Conservation (phyloP, 2,113 vertebrate species). For the Rhea americana region DNA sequence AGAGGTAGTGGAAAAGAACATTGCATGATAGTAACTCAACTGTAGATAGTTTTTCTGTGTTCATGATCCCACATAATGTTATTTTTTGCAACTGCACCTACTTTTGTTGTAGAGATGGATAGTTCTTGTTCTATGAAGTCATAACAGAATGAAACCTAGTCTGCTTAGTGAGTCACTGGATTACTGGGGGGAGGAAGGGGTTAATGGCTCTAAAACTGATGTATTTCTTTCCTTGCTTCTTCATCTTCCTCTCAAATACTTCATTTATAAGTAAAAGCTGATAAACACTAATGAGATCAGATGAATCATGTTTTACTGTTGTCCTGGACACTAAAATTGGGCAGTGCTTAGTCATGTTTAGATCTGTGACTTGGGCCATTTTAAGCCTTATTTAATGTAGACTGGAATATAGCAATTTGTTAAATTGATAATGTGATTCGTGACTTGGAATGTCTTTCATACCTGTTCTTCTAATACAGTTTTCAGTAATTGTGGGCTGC, state of each 20-base stretch:
- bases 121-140: not conserved
- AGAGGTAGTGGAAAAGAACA: not conserved
- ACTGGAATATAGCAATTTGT: not conserved
- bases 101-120: not conserved
- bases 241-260: not conserved
- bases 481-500: not conserved
- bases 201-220: not conserved
- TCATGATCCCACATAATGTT: not conserved
- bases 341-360: not conserved
- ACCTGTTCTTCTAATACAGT: not conserved
- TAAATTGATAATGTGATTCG: not conserved
- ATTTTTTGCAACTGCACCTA: not conserved
- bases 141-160: not conserved
- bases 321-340: not conserved
- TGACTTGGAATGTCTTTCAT: not conserved
- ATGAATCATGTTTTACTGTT: not conserved
- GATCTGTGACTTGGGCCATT: not conserved
- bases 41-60: not conserved
- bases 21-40: not conserved
- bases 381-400: not conserved
- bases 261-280: not conserved
- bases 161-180: not conserved
- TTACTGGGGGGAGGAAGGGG: not conserved
- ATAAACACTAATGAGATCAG: not conserved
- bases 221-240: not conserved